phyloP scores from a whole-genome alignment of 2,797 vertebrate genomes.

The Cichlasoma orientale region DNA sequence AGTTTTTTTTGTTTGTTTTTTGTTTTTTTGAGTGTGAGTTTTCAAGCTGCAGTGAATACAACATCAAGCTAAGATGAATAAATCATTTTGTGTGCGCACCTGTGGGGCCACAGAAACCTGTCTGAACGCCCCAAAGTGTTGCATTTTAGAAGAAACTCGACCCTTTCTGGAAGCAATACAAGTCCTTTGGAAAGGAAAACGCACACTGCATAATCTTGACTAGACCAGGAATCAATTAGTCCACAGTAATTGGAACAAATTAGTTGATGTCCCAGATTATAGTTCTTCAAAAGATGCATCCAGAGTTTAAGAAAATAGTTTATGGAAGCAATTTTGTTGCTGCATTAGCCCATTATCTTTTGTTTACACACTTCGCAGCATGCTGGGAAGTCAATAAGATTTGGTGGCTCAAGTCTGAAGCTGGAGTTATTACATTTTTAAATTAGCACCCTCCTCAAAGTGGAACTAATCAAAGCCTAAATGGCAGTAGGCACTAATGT shows the following conservation, averaged over 20 bases:
- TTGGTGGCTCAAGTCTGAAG: conserved; percentile 39
- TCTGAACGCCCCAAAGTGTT: conserved; percentile 18
- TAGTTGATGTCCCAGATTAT: conserved; percentile 16
- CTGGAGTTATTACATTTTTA: conserved; percentile 45
- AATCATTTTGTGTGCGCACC: conserved; percentile 32
- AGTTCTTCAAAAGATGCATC: conserved; percentile 19
- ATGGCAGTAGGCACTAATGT: conserved; percentile 62
- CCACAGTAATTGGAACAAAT: conserved; percentile 23
- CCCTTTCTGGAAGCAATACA: conserved; percentile 33
- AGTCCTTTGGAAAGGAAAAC: conserved; percentile 22
- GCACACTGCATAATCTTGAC: conserved; percentile 6
- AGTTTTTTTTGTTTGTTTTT: background rate
- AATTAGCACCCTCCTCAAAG: conserved; percentile 52
- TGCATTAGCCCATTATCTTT: conserved; percentile 51
- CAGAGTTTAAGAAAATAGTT: conserved; percentile 35
- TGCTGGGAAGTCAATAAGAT: conserved; percentile 49
- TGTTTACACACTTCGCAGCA: conserved; percentile 49
- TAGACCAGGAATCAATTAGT: conserved; percentile 20
- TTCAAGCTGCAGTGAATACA: conserved; percentile 47
- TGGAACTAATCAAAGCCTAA: conserved; percentile 47
- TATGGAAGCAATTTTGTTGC: conserved; percentile 47
- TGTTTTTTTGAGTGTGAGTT: conserved; percentile 3
- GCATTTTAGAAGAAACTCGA: conserved; percentile 6
- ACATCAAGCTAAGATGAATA: conserved; percentile 40
- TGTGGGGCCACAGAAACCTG: conserved; percentile 4